phyloP scores from a whole-genome alignment of 2,888 invertebrate species.

The Idaea straminata region DNA sequence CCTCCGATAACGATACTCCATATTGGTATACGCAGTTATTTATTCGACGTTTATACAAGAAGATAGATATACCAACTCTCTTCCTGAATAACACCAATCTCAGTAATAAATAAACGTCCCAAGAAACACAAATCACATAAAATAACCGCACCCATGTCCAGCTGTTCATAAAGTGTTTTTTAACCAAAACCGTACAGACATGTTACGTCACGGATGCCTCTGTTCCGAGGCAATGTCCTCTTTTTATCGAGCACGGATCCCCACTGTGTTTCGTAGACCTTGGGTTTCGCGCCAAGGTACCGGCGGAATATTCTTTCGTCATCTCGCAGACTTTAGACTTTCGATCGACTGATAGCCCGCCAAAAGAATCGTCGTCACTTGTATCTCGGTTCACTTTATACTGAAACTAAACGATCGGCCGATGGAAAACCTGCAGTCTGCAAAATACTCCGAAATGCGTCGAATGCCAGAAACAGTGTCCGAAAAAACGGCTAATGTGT shows the following conservation, averaged over 20 bases:
- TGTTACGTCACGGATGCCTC: slow-evolving; percentile 52
- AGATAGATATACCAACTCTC: neutral
- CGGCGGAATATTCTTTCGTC: slow-evolving; percentile 33
- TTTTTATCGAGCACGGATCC: slow-evolving; percentile 58
- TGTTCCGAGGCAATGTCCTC: slow-evolving; percentile 34
- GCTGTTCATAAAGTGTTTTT: slow-evolving; percentile 43
- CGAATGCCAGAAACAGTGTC: slow-evolving; percentile 1
- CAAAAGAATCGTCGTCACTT: too few relatives aligned
- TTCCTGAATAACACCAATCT: neutral
- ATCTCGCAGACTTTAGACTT: neutral
- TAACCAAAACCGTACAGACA: slow-evolving; percentile 54
- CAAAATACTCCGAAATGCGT: neutral
- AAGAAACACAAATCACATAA: neutral
- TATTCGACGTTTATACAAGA: neutral
- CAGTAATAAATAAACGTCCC: neutral
- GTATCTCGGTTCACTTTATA: too few relatives aligned
- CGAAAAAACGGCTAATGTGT: neutral
- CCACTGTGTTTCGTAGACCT: slow-evolving; percentile 55
- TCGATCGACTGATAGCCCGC: neutral
- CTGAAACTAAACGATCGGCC: too few relatives aligned
- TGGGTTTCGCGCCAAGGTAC: slow-evolving; percentile 54
- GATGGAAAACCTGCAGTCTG: neutral
- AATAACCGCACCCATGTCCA: slow-evolving; percentile 35
- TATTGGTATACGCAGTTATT: neutral
- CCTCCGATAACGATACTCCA: neutral